phyloP scores from a whole-genome alignment of 2,888 invertebrate species.

The Orthonevra nobilis region DNA sequence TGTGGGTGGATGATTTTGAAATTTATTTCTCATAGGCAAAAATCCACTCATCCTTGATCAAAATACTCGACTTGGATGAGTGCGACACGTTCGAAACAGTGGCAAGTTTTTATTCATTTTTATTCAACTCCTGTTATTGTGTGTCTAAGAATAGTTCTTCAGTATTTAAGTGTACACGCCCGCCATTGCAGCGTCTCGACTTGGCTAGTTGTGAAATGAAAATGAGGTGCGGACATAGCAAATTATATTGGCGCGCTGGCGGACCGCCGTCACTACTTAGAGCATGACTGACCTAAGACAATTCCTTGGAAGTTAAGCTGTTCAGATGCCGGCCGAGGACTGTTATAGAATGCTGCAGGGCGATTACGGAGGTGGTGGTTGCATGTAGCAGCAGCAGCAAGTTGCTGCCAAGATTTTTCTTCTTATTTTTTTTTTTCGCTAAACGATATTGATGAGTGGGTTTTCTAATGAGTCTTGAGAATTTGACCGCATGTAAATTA shows the following conservation, averaged over 20 bases:
- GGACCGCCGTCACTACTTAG: not conserved
- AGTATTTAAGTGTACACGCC: not conserved
- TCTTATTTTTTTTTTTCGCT: too few species aligned
- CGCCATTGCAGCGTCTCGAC: not conserved
- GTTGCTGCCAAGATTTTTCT: constrained; percentile 39
- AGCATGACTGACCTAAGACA: constrained; percentile 66
- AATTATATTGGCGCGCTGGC: not conserved
- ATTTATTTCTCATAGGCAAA: constrained; percentile 58
- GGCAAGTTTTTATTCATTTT: too few species aligned
- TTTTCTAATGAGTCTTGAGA: too few species aligned
- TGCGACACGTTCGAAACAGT: too few species aligned
- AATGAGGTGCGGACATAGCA: constrained; percentile 46
- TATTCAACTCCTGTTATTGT: too few species aligned
- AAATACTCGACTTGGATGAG: too few species aligned
- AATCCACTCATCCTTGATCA: too few species aligned
- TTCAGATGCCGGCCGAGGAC: constrained; percentile 1
- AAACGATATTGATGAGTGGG: constrained; percentile 41
- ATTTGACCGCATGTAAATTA: constrained; percentile 8
- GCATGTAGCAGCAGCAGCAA: not conserved
- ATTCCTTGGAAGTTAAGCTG: constrained; percentile 53
- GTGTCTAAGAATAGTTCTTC: constrained; percentile 11
- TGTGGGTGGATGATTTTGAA: constrained; percentile 63
- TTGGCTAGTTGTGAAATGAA: constrained; percentile 17
- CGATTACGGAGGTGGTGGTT: constrained; percentile 20
- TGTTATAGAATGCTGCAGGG: constrained; percentile 5